Evolutionary conservation across 2,797 vertebrate genomes (phyloP), one percentile per base, ranked within the genome.

Genomic region (Enteromius anoplus): DNA sequence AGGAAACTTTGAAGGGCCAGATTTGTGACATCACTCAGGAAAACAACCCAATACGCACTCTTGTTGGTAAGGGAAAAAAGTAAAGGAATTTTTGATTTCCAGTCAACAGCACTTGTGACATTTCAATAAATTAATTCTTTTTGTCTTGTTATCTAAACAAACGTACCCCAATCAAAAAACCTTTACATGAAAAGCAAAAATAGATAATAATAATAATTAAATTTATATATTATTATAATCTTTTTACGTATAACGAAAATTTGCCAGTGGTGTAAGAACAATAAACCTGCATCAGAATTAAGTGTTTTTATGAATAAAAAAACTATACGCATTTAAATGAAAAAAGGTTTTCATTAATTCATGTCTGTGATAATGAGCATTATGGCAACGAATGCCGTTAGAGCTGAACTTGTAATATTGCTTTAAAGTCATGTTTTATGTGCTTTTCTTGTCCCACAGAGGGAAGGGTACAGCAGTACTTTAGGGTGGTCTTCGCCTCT

Each of bases 401-500:
- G 60, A 78, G 47, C 37, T 62, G 29, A 78, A 51, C 23, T 32
- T 2, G 12, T 45, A 68, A 68, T 12, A 49, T 29, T 72, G 10
- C 47, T 10, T 26, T 26, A 26, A 26, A 26, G 26, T 26, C 26
- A 26, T 26, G 6, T 47, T 11, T 14, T 6, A n/a, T 45, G 75
- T 73, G 53, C 5, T 11, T 34, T 34, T 23, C 3, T 0, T 81
- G 47, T 78, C 66, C 85, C 91, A 81, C 92, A 99, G 97, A 98
- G 92, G 96, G 96, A 89, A 94, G 97, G 64, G 95, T 96, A 86
- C 94, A 95, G 84, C 92, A 95, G 32, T 97, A 97, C 90, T 91
- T 97, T 91, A 94, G 81, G 89, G 91, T 86, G 19, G 92, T 98
- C 65, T 93, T 98, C 82, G 89, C 90, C 42, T 86, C 91, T 84